Conservation (phyloP, 92 coral and sea anemone species). For the Actinostola sp. region DNA sequence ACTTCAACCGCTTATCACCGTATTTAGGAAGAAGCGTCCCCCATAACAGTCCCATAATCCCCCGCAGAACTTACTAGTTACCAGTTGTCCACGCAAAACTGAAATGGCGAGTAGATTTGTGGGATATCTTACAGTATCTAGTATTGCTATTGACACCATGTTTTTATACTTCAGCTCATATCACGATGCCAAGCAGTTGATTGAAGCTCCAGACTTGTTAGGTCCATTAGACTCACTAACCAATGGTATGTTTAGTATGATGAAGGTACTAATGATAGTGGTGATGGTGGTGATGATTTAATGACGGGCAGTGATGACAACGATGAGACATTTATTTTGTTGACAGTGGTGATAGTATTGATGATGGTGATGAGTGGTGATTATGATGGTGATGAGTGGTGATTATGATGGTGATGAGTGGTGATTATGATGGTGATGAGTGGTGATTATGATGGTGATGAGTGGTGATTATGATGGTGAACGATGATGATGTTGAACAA, state of each 20-base stretch:
- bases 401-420: neutral
- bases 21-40: too few relatives aligned
- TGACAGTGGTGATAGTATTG: neutral
- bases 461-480: neutral
- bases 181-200: constrained; percentile 72
- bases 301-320: neutral
- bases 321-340: neutral
- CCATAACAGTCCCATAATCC: too few relatives aligned
- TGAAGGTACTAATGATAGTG: neutral
- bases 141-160: neutral
- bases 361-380: neutral
- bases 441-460: too few relatives aligned
- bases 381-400: neutral
- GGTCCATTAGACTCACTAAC: constrained; percentile 80
- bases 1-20: too few relatives aligned
- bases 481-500: neutral
- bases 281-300: too few relatives aligned
- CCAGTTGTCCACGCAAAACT: too few relatives aligned
- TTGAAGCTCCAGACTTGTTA: constrained; percentile 82
- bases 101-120: too few relatives aligned
- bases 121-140: too few relatives aligned
- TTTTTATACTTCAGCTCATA: constrained; percentile 46
- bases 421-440: too few relatives aligned
- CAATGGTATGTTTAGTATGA: constrained; percentile 29
- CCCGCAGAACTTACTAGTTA: too few relatives aligned